Evolutionary conservation across 2,888 invertebrate species (phyloP).

Genomic region (Meta bourneti): DNA sequence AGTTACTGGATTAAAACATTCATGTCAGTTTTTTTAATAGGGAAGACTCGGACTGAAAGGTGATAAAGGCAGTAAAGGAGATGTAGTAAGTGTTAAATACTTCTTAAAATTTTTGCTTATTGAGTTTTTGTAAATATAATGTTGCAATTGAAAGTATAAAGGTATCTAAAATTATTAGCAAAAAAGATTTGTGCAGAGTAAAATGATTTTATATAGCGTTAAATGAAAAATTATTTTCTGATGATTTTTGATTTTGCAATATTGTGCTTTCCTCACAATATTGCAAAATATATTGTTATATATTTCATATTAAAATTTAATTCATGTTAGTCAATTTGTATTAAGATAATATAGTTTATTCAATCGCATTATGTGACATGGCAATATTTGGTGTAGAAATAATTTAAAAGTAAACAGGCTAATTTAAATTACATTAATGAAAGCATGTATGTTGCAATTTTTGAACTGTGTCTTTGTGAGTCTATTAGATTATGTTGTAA

Average conservation of each 20-base stretch:
- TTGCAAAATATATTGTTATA: not conserved
- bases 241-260: too few relatives aligned
- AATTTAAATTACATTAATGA: not conserved
- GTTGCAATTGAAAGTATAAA: too few relatives aligned
- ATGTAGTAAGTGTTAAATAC: slow-evolving; percentile 87
- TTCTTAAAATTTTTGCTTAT: not conserved
- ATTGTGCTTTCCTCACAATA: not conserved
- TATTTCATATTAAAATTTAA: not conserved
- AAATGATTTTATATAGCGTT: too few relatives aligned
- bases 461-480: slow-evolving; percentile 78
- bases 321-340: too few relatives aligned
- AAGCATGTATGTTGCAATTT: slow-evolving; percentile 77
- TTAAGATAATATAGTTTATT: too few relatives aligned
- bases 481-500: slow-evolving; percentile 47
- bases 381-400: slow-evolving; percentile 53
- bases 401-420: slow-evolving; percentile 9
- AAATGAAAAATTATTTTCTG: too few relatives aligned
- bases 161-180: too few relatives aligned
- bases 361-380: not conserved
- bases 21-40: slow-evolving; percentile 78
- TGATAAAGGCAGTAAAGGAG: slow-evolving; percentile 94
- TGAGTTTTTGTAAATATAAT: not conserved
- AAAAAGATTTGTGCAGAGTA: too few relatives aligned
- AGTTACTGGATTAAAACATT: too few relatives aligned
- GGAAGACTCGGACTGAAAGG: slow-evolving; percentile 94